These are phyloP conservation scores for Cydia strobilella DNA, from an alignment of 1,140 invertebrate species.

Conservation along the genomic window DNA sequence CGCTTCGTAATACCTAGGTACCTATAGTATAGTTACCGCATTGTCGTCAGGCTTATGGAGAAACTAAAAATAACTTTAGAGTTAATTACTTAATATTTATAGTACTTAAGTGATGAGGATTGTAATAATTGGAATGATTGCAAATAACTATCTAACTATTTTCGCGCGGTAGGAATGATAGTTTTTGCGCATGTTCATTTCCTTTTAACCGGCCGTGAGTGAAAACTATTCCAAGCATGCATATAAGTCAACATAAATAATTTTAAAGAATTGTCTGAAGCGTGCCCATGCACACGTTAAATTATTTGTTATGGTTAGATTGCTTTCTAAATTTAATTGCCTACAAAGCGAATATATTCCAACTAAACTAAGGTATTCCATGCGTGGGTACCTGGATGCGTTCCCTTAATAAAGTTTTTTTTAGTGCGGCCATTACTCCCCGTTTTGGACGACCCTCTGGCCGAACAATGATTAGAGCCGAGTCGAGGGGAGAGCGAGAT, in stretches of 20 bases:
- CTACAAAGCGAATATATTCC: constrained; percentile 45
- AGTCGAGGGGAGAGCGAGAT: constrained; percentile 61
- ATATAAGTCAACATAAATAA: background rate
- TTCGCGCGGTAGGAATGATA: background rate
- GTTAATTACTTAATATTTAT: no score
- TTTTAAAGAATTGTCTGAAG: background rate
- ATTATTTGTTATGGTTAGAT: constrained; percentile 23
- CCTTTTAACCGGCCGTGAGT: background rate
- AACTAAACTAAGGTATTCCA: constrained; percentile 52
- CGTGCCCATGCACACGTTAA: background rate
- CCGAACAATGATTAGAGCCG: constrained; percentile 66
- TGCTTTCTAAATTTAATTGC: constrained; percentile 36
- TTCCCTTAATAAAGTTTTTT: constrained; percentile 61
- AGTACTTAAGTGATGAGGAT: no score
- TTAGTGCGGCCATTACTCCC: constrained; percentile 63
- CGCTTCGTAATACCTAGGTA: background rate
- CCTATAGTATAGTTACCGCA: background rate
- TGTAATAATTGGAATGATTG: no score
- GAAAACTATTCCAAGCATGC: background rate
- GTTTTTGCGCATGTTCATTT: background rate
- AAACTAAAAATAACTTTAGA: background rate
- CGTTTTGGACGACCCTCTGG: constrained; percentile 70
- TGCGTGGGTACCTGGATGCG: constrained; percentile 67
- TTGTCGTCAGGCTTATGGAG: background rate
- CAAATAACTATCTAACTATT: no score